These are phyloP conservation scores for Chaenogobius annularis DNA, from an alignment of 2,113 vertebrate species.

Conservation along the genomic window DNA sequence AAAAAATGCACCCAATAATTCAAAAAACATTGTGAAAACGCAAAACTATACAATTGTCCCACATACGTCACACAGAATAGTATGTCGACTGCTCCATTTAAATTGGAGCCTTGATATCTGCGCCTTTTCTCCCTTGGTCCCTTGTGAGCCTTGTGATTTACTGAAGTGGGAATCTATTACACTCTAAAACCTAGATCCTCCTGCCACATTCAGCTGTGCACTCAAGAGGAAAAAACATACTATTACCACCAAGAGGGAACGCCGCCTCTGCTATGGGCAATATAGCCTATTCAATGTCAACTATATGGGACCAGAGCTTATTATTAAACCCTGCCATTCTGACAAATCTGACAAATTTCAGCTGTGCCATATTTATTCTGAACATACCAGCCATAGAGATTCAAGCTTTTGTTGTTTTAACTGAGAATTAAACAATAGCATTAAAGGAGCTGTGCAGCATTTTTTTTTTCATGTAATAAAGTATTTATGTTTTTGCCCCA, in stretches of 20 bases:
- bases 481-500: no score
- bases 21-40: background rate
- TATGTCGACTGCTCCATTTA: background rate
- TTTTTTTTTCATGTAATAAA: no score
- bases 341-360: background rate
- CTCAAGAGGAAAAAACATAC: conserved; percentile 33
- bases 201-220: conserved; percentile 22
- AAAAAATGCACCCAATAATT: background rate
- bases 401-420: no score
- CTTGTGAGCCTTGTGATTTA: conserved; percentile 36
- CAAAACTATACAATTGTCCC: background rate
- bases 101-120: background rate
- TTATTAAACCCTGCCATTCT: background rate
- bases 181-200: conserved; percentile 36
- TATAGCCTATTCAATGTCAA: conserved; percentile 14
- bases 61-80: background rate
- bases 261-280: conserved; percentile 17
- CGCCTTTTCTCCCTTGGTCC: conserved; percentile 7
- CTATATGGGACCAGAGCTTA: background rate
- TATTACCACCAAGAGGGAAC: conserved; percentile 31
- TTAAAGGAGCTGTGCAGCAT: no score
- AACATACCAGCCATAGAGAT: background rate
- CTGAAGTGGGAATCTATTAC: conserved; percentile 39
- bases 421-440: no score
- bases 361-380: background rate